phyloP scores from a whole-genome alignment of 2,888 invertebrate genomes.

The Drosophila aldrichi region DNA sequence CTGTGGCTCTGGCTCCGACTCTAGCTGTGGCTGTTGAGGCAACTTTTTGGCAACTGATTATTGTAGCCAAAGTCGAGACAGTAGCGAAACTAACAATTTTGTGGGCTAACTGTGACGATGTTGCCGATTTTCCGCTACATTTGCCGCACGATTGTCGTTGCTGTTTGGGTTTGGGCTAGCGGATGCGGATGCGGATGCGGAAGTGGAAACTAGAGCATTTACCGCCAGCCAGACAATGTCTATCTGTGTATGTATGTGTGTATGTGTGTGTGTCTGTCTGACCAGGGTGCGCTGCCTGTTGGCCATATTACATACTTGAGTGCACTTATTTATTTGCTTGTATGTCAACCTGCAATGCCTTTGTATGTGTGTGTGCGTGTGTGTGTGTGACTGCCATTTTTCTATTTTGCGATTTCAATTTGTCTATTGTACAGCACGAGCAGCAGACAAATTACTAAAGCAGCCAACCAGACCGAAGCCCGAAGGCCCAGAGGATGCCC shows the following conservation, averaged over 20 bases:
- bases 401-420: constrained; percentile 69
- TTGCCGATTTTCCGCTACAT: constrained; percentile 76
- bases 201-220: constrained; percentile 43
- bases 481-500: constrained; percentile 4
- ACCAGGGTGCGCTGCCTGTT: constrained; percentile 53
- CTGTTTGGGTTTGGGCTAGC: constrained; percentile 4
- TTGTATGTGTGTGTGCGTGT: constrained; percentile 43
- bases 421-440: constrained; percentile 59
- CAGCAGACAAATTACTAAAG: constrained; percentile 49
- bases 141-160: constrained; percentile 71
- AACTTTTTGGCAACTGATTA: constrained; percentile 63
- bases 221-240: constrained; percentile 49
- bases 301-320: constrained; percentile 79
- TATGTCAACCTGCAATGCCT: constrained; percentile 66
- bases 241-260: constrained; percentile 27
- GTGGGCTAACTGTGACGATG: constrained; percentile 64
- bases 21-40: not conserved
- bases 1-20: not conserved
- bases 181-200: constrained; percentile 23
- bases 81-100: constrained; percentile 72
- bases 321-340: constrained; percentile 79
- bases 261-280: constrained; percentile 42
- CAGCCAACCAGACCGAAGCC: constrained; percentile 15
- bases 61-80: constrained; percentile 49
- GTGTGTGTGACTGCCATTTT: constrained; percentile 28